Percentiles rank a stretch among this genome's conserved stretches.
Conservation (phyloP, 2,888 invertebrate genomes). For the Yponomeuta sedellus region DNA sequence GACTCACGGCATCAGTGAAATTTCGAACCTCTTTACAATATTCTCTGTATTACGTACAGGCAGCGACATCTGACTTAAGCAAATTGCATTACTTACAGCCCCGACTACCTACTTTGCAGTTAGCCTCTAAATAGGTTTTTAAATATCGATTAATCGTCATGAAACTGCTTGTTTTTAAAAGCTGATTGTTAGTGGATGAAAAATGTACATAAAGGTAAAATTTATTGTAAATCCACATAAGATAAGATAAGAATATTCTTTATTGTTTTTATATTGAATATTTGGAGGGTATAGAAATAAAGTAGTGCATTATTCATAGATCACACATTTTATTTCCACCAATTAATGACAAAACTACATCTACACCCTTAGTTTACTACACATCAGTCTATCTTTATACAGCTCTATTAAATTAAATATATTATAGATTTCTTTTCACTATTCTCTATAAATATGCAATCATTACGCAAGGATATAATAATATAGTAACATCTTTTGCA, state of each 20-base stretch:
- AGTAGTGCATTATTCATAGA: neutral
- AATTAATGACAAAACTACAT: conserved; percentile 28
- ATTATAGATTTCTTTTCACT: conserved; percentile 32
- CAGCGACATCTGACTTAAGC: too few species aligned
- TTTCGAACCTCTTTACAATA: too few species aligned
- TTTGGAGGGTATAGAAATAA: neutral
- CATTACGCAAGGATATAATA: conserved; percentile 1
- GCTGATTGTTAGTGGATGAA: too few species aligned
- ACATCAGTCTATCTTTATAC: conserved; percentile 50
- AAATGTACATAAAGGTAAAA: neutral
- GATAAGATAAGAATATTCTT: too few species aligned
- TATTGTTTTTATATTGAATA: neutral
- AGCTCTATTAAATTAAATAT: conserved; percentile 44
- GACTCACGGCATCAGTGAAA: too few species aligned
- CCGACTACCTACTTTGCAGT: too few species aligned
- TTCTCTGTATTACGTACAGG: too few species aligned
- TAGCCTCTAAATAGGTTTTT: too few species aligned
- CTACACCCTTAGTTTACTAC: conserved; percentile 20
- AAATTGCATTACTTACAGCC: too few species aligned
- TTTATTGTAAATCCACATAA: neutral
- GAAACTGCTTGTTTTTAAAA: too few species aligned
- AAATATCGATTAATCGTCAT: too few species aligned
- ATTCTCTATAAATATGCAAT: conserved; percentile 23
- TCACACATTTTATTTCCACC: conserved; percentile 10
- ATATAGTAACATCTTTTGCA: neutral